Evolutionary conservation across 2,888 invertebrate genomes (phyloP).

Genomic region (Deilephila porcellus): DNA sequence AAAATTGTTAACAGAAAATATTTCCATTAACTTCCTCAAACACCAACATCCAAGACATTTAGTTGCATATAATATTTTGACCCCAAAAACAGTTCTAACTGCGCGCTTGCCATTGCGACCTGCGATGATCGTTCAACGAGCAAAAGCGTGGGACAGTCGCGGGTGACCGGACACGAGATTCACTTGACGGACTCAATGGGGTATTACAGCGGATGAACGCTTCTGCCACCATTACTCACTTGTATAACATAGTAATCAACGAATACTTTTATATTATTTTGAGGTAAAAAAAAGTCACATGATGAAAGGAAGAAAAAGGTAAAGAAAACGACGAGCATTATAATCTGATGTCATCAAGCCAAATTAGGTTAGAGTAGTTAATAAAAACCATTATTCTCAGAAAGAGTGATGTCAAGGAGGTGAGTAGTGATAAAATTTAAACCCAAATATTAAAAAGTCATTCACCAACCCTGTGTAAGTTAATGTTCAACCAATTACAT

Average conservation of each 20-base stretch:
- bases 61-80: background rate
- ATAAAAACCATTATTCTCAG: too few relatives aligned
- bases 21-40: background rate
- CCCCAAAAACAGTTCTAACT: conserved; percentile 8
- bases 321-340: too few relatives aligned
- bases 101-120: conserved; percentile 31
- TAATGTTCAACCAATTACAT: too few relatives aligned
- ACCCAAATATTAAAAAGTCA: too few relatives aligned
- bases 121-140: conserved; percentile 42
- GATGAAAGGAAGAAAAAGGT: too few relatives aligned
- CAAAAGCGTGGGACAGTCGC: conserved; percentile 65
- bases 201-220: conserved; percentile 28
- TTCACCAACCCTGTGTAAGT: too few relatives aligned
- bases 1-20: background rate
- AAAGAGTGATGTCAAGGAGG: too few relatives aligned
- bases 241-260: background rate
- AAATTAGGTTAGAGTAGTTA: too few relatives aligned
- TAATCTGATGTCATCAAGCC: too few relatives aligned
- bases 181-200: conserved; percentile 49
- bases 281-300: too few relatives aligned
- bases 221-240: background rate
- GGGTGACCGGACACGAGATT: conserved; percentile 56
- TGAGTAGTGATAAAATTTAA: too few relatives aligned
- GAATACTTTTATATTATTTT: background rate
- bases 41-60: background rate